Base-by-base conservation (phyloP, 2,888 invertebrate genomes). In the Hypselothyrea guttata region DNA sequence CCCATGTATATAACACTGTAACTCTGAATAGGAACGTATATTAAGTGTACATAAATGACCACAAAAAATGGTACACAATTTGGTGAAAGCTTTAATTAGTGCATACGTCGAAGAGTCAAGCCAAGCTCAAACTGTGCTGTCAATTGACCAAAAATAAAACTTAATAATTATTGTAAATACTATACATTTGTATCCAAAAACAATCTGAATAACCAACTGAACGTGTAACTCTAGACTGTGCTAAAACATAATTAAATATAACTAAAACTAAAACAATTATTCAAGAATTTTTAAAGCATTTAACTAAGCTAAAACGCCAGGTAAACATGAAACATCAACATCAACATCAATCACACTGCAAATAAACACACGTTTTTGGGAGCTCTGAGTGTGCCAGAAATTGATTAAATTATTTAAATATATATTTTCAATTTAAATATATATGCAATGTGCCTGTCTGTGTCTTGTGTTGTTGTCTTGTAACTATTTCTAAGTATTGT, bases 61-160 rank as follows among this genome's bases (percentile, higher is more conserved):
- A 79, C 35, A 48, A 49, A 34, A 61, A 75, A 64, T 64, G 71
- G 81, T 70, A 81, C 53, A 66, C 65, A 67, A 62, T 67, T 84
- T 86, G 86, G 86, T 86, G 74, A 86, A 82, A 82, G 86, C 86
- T 86, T 86, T 86, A 86, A 86, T 54, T 86, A 86, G 71, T 46
- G 18, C 13, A 47, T 75, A 84, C 81, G 77, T 59, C 45, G n/a
- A 16, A 18, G 18, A 34, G 38, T 30, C 42, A 49, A 55, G 37
- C 15, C 44, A 53, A 56, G 42, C 16, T 18, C 27, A 34, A 41
- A 42, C 40, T 58, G 22, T 62, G 59, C 60, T 56, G 54, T 62
- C 61, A 68, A 64, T 61, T 65, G 62, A 33, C 48, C 52, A 47
- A 57, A 33, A 9, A 33, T 37, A 47, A 58, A 56, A 61, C 41